Conservation (phyloP, 2,888 invertebrate species). For the Cantharis rufa region DNA sequence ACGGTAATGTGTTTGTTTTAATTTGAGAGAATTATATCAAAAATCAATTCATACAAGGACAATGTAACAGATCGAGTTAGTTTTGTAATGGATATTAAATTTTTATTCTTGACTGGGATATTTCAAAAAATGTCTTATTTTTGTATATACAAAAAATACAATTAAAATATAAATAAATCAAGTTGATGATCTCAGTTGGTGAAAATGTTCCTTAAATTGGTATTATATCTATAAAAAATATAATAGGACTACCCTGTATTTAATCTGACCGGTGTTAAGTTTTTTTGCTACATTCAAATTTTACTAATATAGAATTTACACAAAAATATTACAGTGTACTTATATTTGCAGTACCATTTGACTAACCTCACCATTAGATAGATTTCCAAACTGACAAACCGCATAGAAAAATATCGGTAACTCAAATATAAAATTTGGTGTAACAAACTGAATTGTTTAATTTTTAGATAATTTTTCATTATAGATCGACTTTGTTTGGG, state of each 20-base stretch:
- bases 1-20: background rate
- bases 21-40: background rate
- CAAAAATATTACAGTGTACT: background rate
- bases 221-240: background rate
- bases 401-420: background rate
- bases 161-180: background rate
- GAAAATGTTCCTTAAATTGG: background rate
- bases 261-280: background rate
- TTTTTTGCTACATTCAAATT: too few species aligned
- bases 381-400: background rate
- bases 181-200: background rate
- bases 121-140: background rate
- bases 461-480: too few species aligned
- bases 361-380: background rate
- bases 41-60: background rate
- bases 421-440: too few species aligned
- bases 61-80: background rate
- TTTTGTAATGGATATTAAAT: background rate
- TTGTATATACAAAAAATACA: background rate
- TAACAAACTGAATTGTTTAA: too few species aligned
- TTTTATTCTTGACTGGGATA: background rate
- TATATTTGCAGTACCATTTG: background rate
- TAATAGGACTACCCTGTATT: background rate
- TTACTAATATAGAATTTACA: too few species aligned
- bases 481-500: too few species aligned